A percentile compares a stretch with the other conserved stretches of the same genome.
Evolutionary conservation across 2,113 vertebrate genomes (phyloP).

Genomic region (Ceyx cyanopectus): DNA sequence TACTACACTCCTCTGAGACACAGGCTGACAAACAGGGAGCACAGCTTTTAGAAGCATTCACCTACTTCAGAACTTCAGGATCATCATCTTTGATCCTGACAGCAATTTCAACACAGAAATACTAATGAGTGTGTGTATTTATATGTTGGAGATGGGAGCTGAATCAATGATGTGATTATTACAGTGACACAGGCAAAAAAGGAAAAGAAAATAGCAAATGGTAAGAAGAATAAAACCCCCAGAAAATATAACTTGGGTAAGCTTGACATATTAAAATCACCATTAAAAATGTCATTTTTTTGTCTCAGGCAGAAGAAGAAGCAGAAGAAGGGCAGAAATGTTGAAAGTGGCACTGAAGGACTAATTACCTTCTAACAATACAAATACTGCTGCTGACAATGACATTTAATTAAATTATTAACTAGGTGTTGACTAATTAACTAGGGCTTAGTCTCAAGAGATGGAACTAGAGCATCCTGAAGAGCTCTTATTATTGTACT

Average conservation of each 20-base stretch:
- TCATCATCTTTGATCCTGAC: not conserved
- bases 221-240: no score
- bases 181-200: no score
- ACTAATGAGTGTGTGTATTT: not conserved
- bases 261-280: no score
- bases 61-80: not conserved
- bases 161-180: no score
- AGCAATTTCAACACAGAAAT: not conserved
- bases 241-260: no score
- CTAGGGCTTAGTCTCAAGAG: not conserved
- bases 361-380: not conserved
- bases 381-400: not conserved
- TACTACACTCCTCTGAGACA: not conserved
- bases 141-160: no score
- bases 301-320: not conserved
- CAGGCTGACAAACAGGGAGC: not conserved
- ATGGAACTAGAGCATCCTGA: not conserved
- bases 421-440: slow-evolving; percentile 20
- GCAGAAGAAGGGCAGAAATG: not conserved
- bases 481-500: not conserved
- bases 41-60: not conserved
- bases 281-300: no score
- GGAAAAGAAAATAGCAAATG: no score
- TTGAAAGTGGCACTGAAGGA: not conserved
- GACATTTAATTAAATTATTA: slow-evolving; percentile 50